Evolutionary conservation across 2,113 vertebrate genomes (phyloP), one percentile per base, ranked within the genome.

Genomic region (Marmota flaviventris): DNA sequence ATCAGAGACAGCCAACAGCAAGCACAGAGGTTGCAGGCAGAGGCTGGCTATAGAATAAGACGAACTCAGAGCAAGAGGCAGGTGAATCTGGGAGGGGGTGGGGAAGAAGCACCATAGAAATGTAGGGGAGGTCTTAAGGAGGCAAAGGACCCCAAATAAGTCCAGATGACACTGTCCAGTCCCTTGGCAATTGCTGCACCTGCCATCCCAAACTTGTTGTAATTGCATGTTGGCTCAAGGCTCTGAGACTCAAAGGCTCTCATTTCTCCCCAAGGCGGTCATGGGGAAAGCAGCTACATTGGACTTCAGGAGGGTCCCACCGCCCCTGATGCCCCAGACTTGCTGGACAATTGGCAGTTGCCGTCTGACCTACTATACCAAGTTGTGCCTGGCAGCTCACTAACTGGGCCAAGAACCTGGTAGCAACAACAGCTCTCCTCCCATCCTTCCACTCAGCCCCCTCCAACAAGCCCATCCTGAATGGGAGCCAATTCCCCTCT

Each of bases 1-100:
- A 86, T 92, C 94, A 82, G 86, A 97, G 51, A 92, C 48, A 69
- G 84, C 75, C 65, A 88, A 67, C 73, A 81, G 87, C 81, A 81
- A 93, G 84, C 76, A 58, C 39, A 94, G 89, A 82, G 65, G 53
- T 91, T 94, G 89, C n/a, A 51, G 81, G 32, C 93, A 97, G 87
- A 94, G 45, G 67, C 75, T 16, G 20, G 25, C 20, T 81, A 61
- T 61, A 84, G 58, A 61, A 81, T 63, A 91, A 27, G 72, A 95
- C 83, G 85, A 93, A 97, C 85, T 94, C 89, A 67, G 89, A 97
- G 79, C 53, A 51, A 93, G 67, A 96, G 84, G 39, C 67, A 63
- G 48, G 48, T 32, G 92, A 67, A 29, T 48, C n/a, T 42, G 89
- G 85, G 76, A 92, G 83, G 76, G 11, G 89, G 34, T 4, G 10